A percentile compares a stretch with the other conserved stretches of the same genome.
Evolutionary conservation across 2,797 vertebrate species (phyloP).

Genomic region (Gila robusta): DNA sequence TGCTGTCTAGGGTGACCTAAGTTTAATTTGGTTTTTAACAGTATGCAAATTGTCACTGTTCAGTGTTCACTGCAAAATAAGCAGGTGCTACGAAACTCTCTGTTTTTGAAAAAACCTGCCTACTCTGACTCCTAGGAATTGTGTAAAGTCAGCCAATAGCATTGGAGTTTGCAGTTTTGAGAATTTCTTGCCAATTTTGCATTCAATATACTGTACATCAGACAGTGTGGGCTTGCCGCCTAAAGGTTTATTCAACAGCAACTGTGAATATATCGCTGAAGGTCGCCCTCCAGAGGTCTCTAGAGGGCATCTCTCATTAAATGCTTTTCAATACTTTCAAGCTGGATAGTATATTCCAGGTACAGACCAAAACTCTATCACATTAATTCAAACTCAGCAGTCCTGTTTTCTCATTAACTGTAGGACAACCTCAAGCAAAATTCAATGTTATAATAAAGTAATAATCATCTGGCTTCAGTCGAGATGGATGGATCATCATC

Average conservation of each 20-base stretch:
- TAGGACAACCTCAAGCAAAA: neutral
- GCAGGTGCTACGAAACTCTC: neutral
- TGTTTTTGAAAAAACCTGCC: neutral
- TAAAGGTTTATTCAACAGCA: neutral
- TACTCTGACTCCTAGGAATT: neutral
- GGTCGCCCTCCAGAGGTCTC: neutral
- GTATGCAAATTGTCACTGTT: constrained; percentile 26
- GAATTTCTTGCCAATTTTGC: neutral
- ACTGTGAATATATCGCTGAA: neutral
- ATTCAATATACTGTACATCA: neutral
- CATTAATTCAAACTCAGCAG: neutral
- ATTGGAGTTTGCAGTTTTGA: neutral
- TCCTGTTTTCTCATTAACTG: neutral
- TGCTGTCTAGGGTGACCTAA: neutral
- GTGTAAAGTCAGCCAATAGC: neutral
- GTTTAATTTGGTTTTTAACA: constrained; percentile 37
- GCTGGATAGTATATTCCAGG: neutral
- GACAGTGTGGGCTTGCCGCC: neutral
- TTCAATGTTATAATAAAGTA: neutral
- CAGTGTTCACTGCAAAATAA: neutral
- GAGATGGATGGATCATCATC: constrained; percentile 10
- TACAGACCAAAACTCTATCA: neutral
- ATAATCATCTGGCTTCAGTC: constrained; percentile 2
- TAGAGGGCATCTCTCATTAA: neutral
- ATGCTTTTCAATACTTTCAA: neutral